Conservation (phyloP, 2,113 vertebrate species). For the Tamias sibiricus region DNA sequence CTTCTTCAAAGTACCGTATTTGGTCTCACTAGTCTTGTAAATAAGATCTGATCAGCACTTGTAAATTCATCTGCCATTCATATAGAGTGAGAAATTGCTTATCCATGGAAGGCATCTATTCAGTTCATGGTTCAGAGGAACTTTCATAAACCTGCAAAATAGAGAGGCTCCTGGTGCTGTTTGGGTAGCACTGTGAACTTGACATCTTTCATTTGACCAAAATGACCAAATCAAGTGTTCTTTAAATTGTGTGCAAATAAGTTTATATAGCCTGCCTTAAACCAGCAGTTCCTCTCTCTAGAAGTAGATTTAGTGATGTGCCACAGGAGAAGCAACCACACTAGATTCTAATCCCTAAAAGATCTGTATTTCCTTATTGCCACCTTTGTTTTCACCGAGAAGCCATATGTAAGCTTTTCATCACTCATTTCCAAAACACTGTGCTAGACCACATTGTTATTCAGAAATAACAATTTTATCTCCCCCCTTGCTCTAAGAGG, state of each 20-base stretch:
- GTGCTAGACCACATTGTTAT: background rate
- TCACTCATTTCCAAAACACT: slow-evolving; percentile 5
- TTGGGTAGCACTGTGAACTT: background rate
- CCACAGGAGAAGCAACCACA: background rate
- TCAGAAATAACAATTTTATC: background rate
- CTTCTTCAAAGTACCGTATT: background rate
- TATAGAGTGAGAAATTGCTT: background rate
- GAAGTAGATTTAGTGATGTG: background rate
- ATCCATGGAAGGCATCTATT: background rate
- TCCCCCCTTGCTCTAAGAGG: background rate
- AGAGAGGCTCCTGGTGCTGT: background rate
- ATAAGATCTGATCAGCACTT: background rate
- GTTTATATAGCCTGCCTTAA: background rate
- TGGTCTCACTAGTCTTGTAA: background rate
- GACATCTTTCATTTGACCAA: background rate
- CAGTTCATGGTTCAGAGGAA: background rate
- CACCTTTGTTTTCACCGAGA: slow-evolving; percentile 1
- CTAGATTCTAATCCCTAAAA: background rate
- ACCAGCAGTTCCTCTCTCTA: background rate
- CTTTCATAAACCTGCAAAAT: background rate
- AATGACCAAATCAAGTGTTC: background rate
- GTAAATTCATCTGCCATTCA: background rate
- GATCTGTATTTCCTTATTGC: background rate
- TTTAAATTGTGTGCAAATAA: background rate
- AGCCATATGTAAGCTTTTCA: background rate